These are phyloP conservation scores for Xiphophorus maculatus DNA, from an alignment of 2,113 vertebrate species.

Conservation along the genomic window DNA sequence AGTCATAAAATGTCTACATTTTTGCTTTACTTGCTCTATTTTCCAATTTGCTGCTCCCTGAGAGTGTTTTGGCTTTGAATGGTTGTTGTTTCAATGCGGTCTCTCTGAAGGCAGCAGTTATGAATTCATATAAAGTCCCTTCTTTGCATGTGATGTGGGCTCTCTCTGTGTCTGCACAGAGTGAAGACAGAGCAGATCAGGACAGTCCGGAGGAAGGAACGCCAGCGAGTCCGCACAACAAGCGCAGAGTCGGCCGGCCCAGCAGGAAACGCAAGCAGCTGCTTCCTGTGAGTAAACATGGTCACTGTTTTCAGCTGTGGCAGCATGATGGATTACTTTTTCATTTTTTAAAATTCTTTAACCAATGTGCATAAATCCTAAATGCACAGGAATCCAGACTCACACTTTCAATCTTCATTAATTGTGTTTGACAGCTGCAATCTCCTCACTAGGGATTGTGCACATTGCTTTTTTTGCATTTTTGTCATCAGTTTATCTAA, in stretches of 20 bases:
- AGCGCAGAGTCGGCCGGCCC: conserved; percentile 88
- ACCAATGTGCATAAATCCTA: conserved; percentile 9
- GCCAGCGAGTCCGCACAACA: conserved; percentile 80
- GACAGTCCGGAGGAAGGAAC: conserved; percentile 88
- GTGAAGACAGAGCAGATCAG: conserved; percentile 85
- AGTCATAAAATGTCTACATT: not conserved
- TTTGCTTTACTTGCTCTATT: not conserved
- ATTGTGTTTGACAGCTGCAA: conserved; percentile 12
- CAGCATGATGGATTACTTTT: conserved; percentile 13
- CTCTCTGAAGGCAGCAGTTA: conserved; percentile 40
- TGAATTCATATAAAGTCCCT: conserved; percentile 18
- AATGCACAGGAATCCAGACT: conserved; percentile 1
- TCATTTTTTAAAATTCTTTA: not conserved
- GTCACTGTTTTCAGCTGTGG: conserved; percentile 11
- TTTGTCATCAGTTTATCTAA: conserved; percentile 4
- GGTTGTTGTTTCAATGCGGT: conserved; percentile 10
- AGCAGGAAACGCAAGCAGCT: conserved; percentile 91
- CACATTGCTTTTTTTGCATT: not conserved
- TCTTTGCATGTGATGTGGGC: conserved; percentile 41
- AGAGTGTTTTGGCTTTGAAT: conserved; percentile 17
- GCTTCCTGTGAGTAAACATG: conserved; percentile 77
- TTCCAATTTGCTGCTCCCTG: not conserved
- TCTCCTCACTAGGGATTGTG: not conserved
- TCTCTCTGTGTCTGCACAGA: conserved; percentile 73
- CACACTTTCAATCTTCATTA: conserved; percentile 10